These are phyloP conservation scores for Coilia nasus DNA, from an alignment of 2,797 vertebrate genomes.

Conservation along the genomic window DNA sequence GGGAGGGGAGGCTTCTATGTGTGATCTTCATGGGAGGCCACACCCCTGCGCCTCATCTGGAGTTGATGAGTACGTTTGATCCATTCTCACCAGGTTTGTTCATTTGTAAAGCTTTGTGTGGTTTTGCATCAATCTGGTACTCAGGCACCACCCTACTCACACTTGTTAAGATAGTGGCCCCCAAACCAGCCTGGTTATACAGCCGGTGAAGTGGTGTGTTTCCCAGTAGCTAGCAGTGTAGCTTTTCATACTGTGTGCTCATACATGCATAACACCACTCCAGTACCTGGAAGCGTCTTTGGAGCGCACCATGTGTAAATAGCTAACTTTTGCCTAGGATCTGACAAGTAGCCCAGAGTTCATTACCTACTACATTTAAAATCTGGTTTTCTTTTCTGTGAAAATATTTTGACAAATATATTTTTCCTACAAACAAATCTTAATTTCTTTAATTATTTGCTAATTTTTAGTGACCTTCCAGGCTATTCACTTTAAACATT, in stretches of 20 bases:
- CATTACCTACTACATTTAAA: not conserved
- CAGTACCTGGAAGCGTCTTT: no score
- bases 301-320: no score
- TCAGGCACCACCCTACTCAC: no score
- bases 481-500: not conserved
- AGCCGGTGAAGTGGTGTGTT: no score
- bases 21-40: conserved; percentile 31
- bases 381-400: not conserved
- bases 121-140: not conserved
- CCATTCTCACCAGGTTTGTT: not conserved
- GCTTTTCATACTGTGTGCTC: no score
- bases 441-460: not conserved
- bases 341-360: not conserved
- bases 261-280: no score
- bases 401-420: not conserved
- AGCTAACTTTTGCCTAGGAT: not conserved
- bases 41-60: conserved; percentile 4
- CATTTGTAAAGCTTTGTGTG: not conserved
- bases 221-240: no score
- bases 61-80: not conserved
- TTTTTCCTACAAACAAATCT: not conserved
- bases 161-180: no score
- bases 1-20: conserved; percentile 53
- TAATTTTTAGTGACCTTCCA: not conserved
- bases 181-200: no score